Base-by-base conservation (phyloP, 2,797 vertebrate species). In the Clarias laeviceps region DNA sequence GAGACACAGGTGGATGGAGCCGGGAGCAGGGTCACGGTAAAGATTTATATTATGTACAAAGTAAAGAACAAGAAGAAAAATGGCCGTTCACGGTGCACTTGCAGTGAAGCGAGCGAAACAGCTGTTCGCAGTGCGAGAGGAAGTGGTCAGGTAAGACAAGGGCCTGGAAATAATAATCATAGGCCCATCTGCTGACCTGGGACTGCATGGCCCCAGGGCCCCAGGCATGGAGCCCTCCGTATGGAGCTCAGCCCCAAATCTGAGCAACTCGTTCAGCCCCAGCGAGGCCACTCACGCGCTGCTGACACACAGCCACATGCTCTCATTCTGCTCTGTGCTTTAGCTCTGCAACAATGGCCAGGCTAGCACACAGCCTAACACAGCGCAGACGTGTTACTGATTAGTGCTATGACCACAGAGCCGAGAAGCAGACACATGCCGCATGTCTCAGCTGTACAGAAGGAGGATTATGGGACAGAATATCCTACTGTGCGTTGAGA, bases 121-220 rank as follows among this genome's bases (percentile, higher is more conserved):
- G 97, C 96, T 99, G 98, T 96, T 98, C 97, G 96, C 92, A 95
- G 95, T 95, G 96, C 95, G 96, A 93, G 97, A 96, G 94, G 95
- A 96, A 95, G 97, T 95, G 97, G 97, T 96, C 97, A 97, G 96
- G 96, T 96, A 97, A 96, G 95, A 96, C 94, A 94, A 95, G 87
- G 85, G 95, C 95, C 94, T 97, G 96, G 95, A 97, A 97, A 97
- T 95, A 97, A 97, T 95, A 96, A 97, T 96, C 97, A 97, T 93
- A 96, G 93, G 96, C 96, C 98, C 98, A 99, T 98, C 98, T 99
- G 98, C 96, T 96, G 96, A 97, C 96, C 96, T 96, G 95, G 95
- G 97, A 97, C 93, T 95, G 96, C 94, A 93, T 91, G 94, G 95
- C 97, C 97, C 96, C 93, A 91, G 95, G 96, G 97, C 95, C 95